These are phyloP conservation scores for Chrysolophus pictus DNA, from an alignment of 2,797 vertebrate genomes.

Conservation along the genomic window DNA sequence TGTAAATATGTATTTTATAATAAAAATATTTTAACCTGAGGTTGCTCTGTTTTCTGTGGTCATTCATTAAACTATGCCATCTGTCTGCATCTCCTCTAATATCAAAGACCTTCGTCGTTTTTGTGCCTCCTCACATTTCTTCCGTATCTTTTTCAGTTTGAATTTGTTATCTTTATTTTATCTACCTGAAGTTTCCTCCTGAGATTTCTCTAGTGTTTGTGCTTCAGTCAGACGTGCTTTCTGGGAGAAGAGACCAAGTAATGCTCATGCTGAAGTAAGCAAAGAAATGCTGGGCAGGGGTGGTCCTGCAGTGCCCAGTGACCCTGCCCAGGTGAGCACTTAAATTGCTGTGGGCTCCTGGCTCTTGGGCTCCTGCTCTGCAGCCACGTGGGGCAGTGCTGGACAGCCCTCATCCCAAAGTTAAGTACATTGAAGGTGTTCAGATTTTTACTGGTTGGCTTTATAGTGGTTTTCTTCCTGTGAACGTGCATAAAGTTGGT, in stretches of 20 bases:
- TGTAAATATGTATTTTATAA: conserved; percentile 58
- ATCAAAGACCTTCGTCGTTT: neutral
- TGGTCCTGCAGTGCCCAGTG: rapidly evolving
- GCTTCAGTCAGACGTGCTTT: neutral
- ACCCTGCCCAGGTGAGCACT: neutral
- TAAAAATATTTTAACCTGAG: conserved; percentile 22
- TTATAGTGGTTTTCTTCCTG: rapidly evolving
- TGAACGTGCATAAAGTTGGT: neutral
- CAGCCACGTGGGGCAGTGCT: neutral
- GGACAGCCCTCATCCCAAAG: neutral
- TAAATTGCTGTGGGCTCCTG: rapidly evolving
- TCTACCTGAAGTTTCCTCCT: neutral
- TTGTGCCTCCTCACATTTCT: neutral
- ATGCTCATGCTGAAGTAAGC: rapidly evolving
- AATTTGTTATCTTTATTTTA: neutral
- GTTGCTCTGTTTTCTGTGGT: neutral
- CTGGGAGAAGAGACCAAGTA: neutral
- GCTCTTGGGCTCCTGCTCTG: neutral
- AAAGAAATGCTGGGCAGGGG: neutral
- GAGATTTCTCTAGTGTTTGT: neutral
- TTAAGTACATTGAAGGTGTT: no score
- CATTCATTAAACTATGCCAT: neutral
- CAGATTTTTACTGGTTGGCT: neutral
- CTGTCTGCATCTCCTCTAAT: neutral
- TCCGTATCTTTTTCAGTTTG: neutral